Percentiles rank a stretch among this genome's conserved stretches.
Evolutionary conservation across 1,140 invertebrate species (phyloP).

Genomic region (Bombus turneri): DNA sequence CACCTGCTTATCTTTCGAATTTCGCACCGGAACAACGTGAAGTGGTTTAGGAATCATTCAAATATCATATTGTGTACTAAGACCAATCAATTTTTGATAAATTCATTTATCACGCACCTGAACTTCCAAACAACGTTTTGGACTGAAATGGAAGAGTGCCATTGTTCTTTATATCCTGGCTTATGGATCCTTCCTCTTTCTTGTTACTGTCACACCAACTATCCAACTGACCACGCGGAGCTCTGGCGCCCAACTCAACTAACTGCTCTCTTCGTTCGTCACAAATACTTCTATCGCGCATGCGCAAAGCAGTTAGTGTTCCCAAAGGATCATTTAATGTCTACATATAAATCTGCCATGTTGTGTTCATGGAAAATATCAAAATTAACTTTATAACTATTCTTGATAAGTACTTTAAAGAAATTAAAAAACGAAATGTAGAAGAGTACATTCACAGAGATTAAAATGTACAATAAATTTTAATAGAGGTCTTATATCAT

Average conservation of each 20-base stretch:
- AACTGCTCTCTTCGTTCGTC: slow-evolving; percentile 48
- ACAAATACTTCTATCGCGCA: slow-evolving; percentile 26
- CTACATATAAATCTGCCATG: slow-evolving; percentile 15
- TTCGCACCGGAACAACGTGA: slow-evolving; percentile 44
- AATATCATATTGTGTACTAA: slow-evolving; percentile 20
- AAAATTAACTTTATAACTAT: neutral
- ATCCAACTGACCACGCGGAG: slow-evolving; percentile 72
- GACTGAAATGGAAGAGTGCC: slow-evolving; percentile 80
- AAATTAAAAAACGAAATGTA: neutral
- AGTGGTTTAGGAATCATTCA: slow-evolving; percentile 36
- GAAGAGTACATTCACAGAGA: neutral
- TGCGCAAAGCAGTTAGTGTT: slow-evolving; percentile 26
- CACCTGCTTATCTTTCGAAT: slow-evolving; percentile 49
- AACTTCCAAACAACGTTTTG: slow-evolving; percentile 75
- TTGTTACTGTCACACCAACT: slow-evolving; percentile 61
- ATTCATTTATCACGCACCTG: slow-evolving; percentile 68
- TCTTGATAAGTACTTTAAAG: neutral
- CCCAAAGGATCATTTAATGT: slow-evolving; percentile 35
- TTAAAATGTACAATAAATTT: neutral
- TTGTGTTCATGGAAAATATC: neutral
- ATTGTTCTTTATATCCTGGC: slow-evolving; percentile 71
- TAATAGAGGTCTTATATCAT: neutral
- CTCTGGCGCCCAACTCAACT: slow-evolving; percentile 76
- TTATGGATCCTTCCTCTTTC: slow-evolving; percentile 48
- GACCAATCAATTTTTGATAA: neutral